Percentiles rank a stretch among this genome's conserved stretches.
phyloP scores from a whole-genome alignment of 2,113 vertebrate species.

The Thunnus thynnus region DNA sequence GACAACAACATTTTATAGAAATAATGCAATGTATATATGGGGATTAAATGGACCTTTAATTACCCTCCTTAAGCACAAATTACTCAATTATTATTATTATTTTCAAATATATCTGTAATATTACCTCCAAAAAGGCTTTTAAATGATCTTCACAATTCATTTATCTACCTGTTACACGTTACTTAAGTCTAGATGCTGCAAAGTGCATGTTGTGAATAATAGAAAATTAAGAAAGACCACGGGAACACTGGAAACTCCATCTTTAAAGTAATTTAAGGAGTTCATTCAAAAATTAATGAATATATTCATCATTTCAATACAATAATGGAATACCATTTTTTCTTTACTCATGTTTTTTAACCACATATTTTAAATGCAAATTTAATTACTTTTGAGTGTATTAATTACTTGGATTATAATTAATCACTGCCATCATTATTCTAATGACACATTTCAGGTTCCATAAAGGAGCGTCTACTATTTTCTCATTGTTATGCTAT shows the following conservation, averaged over 20 bases:
- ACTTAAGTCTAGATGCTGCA: not conserved
- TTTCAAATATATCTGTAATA: not conserved
- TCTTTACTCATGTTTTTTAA: not conserved
- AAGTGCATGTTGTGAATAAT: not conserved
- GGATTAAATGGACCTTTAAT: not conserved
- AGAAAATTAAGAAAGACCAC: not conserved
- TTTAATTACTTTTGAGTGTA: not conserved
- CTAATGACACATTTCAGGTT: not conserved
- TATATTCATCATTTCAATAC: not conserved
- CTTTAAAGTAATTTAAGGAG: constrained; percentile 3
- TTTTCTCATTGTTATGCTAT: not conserved
- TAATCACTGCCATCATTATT: not conserved
- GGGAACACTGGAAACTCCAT: not conserved
- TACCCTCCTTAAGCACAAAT: not conserved
- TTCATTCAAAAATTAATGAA: not conserved
- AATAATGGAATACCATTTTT: not conserved
- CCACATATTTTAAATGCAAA: constrained; percentile 17
- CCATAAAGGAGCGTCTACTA: not conserved
- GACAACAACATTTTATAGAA: not conserved
- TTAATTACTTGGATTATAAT: constrained; percentile 12
- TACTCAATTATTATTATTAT: not conserved
- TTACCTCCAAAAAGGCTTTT: not conserved
- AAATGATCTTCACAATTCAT: not conserved
- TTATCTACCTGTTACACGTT: not conserved
- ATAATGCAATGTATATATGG: not conserved